Evolutionary conservation across 2,113 vertebrate species (phyloP).

Genomic region (Mystacornis crossleyi): DNA sequence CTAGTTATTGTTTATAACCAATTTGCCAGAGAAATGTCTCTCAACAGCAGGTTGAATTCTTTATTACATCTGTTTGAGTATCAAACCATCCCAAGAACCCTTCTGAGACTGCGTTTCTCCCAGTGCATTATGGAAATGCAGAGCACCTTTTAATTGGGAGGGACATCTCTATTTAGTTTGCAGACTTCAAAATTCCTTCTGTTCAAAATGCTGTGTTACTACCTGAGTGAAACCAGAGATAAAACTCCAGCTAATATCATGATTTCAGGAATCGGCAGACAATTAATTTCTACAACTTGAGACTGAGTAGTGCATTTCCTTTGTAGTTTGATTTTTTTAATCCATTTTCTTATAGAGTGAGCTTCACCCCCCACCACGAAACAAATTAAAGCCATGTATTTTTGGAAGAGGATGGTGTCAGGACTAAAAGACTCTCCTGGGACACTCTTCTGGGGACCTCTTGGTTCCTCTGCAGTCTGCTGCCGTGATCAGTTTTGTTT

Average conservation of each 20-base stretch:
- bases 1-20: not conserved
- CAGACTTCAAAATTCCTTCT: conserved; percentile 18
- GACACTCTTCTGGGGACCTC: not conserved
- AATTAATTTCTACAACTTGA: conserved; percentile 44
- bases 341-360: not conserved
- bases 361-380: not conserved
- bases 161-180: not conserved
- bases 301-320: conserved; percentile 11
- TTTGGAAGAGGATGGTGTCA: not conserved
- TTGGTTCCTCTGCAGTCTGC: not conserved
- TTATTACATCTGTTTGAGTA: not conserved
- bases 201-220: not conserved
- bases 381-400: not conserved
- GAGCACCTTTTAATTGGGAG: not conserved
- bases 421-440: not conserved
- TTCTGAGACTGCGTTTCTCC: not conserved
- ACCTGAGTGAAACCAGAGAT: not conserved
- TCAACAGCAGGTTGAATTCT: not conserved
- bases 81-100: not conserved
- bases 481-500: not conserved
- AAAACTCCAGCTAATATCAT: not conserved
- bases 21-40: not conserved
- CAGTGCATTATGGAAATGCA: not conserved
- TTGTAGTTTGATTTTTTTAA: not conserved
- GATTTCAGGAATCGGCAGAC: not conserved